Conservation (phyloP, 2,888 invertebrate species). For the Drosophila peninsularis region DNA sequence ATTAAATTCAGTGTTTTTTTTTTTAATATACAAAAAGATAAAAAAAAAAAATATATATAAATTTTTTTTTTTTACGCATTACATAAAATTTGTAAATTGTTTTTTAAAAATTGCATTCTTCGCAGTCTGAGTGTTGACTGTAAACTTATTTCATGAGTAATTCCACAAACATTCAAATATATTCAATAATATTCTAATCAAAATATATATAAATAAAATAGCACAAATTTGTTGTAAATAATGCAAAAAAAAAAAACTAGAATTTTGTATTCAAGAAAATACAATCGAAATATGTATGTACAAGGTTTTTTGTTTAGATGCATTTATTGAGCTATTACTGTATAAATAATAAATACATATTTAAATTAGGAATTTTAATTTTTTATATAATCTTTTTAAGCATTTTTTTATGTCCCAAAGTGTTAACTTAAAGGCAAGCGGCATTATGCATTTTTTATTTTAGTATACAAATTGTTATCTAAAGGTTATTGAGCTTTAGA, state of each 20-base stretch:
- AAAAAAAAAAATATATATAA: too few species aligned
- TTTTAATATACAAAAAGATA: too few species aligned
- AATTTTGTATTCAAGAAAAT: slow-evolving; percentile 10
- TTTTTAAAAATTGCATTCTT: too few species aligned
- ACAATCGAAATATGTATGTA: neutral
- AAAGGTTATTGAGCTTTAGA: slow-evolving; percentile 10
- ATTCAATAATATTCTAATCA: slow-evolving; percentile 10
- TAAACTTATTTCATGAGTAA: neutral
- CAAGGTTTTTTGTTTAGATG: neutral
- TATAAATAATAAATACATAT: slow-evolving; percentile 5
- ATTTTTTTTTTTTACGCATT: too few species aligned
- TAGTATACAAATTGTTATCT: neutral
- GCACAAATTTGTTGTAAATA: slow-evolving; percentile 6
- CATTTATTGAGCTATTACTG: neutral
- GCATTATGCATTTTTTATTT: neutral
- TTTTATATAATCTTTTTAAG: neutral
- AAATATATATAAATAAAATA: neutral
- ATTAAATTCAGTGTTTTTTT: too few species aligned
- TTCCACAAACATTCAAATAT: slow-evolving; percentile 7
- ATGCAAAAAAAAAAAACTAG: neutral
- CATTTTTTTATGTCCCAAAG: neutral
- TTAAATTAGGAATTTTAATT: neutral
- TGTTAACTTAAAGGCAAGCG: neutral
- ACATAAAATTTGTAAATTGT: too few species aligned
- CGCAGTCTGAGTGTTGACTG: neutral